These are phyloP conservation scores for Pachyuromys duprasi DNA, from an alignment of 2,797 vertebrate genomes.

Conservation along the genomic window DNA sequence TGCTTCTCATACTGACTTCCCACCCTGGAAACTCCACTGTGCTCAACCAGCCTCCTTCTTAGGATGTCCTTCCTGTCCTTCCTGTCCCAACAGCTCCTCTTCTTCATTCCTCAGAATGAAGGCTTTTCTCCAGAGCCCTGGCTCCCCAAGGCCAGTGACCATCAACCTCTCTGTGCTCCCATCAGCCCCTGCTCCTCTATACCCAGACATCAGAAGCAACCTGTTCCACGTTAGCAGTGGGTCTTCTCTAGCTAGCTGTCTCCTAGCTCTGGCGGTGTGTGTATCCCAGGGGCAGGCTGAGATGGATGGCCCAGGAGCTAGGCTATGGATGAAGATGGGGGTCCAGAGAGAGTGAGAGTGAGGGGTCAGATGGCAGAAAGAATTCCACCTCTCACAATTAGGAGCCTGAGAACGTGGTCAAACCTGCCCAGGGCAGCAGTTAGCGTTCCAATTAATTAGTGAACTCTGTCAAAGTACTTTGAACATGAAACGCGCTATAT, in stretches of 20 bases:
- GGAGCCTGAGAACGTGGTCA: conserved; percentile 73
- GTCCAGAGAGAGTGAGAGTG: background rate
- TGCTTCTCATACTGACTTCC: background rate
- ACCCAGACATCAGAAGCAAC: fast-evolving
- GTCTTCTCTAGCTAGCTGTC: fast-evolving
- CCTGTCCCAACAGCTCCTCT: background rate
- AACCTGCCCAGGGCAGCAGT: conserved; percentile 72
- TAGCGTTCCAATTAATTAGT: conserved; percentile 74
- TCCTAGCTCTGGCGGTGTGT: background rate
- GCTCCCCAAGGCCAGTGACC: background rate
- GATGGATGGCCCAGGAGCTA: background rate
- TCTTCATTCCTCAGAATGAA: background rate
- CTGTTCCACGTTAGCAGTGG: fast-evolving
- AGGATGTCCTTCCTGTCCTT: too few relatives aligned
- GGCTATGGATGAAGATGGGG: background rate
- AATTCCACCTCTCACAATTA: conserved; percentile 13
- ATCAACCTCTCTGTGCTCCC: background rate
- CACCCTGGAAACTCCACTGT: background rate
- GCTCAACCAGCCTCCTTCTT: background rate
- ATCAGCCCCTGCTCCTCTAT: background rate
- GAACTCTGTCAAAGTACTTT: conserved; percentile 74
- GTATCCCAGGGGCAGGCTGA: fast-evolving
- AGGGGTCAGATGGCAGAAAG: background rate
- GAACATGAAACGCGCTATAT: conserved; percentile 79
- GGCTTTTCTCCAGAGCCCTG: background rate